These are phyloP conservation scores for Takifugu bimaculatus DNA, from an alignment of 2,113 vertebrate species.

Conservation along the genomic window DNA sequence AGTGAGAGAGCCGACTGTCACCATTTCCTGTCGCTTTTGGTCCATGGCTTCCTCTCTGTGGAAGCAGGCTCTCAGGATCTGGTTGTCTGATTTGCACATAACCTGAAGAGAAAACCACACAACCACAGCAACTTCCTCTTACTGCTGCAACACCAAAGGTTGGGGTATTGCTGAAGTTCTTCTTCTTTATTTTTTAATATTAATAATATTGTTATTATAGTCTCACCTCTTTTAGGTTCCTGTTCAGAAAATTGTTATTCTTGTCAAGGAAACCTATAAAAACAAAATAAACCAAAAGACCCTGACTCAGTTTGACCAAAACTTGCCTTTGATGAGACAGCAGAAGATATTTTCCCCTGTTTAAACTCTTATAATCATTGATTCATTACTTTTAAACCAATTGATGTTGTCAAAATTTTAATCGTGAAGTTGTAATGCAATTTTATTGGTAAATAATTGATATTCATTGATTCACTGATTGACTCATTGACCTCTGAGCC, in stretches of 20 bases:
- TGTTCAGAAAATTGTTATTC: conserved; percentile 94
- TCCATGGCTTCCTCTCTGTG: conserved; percentile 86
- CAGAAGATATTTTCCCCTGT: too few relatives aligned
- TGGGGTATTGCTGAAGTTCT: not conserved
- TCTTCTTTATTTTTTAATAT: not conserved
- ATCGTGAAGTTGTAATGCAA: too few relatives aligned
- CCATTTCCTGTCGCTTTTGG: conserved; percentile 93
- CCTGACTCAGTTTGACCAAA: too few relatives aligned
- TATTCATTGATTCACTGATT: too few relatives aligned
- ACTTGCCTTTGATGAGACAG: too few relatives aligned
- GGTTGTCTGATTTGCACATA: conserved; percentile 90
- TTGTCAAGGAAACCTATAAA: conserved; percentile 91
- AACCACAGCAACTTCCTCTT: conserved; percentile 21
- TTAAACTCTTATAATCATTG: too few relatives aligned
- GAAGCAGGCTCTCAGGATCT: conserved; percentile 88
- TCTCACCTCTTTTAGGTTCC: conserved; percentile 94
- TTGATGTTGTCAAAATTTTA: too few relatives aligned
- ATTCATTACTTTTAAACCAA: too few relatives aligned
- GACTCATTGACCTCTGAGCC: too few relatives aligned
- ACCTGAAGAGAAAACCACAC: conserved; percentile 71
- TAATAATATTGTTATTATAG: not conserved
- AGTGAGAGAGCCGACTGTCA: conserved; percentile 35
- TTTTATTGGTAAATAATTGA: too few relatives aligned
- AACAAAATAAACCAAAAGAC: conserved; percentile 1
- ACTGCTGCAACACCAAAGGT: not conserved